These are phyloP conservation scores for Peromyscus maniculatus DNA, from an alignment of 2,113 vertebrate species.

Conservation along the genomic window DNA sequence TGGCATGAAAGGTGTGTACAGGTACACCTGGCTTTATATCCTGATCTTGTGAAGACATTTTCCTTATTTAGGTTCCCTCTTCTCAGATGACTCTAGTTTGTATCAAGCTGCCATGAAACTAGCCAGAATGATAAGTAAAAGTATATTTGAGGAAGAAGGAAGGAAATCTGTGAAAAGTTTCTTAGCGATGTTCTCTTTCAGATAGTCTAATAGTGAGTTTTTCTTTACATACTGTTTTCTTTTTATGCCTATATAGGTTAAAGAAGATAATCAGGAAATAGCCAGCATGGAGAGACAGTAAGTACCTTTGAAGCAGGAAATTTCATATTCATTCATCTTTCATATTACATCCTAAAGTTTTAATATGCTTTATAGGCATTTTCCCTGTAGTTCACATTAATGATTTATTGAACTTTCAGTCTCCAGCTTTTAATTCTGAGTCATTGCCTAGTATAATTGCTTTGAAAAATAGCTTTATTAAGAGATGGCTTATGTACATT, in stretches of 20 bases:
- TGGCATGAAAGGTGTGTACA: neutral
- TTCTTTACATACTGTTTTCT: constrained; percentile 2
- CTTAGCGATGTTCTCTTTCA: constrained; percentile 43
- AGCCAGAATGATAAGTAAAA: neutral
- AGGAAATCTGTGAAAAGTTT: neutral
- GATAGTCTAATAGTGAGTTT: neutral
- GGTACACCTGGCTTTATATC: neutral
- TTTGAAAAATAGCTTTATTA: constrained; percentile 24
- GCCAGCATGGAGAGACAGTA: constrained; percentile 98
- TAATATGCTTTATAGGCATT: neutral
- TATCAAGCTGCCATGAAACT: neutral
- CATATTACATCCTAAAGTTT: constrained; percentile 26
- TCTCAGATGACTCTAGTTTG: neutral
- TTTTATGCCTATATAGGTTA: constrained; percentile 90
- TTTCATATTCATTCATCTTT: constrained; percentile 13
- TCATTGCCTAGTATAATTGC: neutral
- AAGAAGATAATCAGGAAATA: constrained; percentile 97
- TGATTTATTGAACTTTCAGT: constrained; percentile 33
- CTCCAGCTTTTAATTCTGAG: constrained; percentile 48
- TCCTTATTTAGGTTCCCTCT: neutral
- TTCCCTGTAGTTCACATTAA: neutral
- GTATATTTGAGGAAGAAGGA: neutral
- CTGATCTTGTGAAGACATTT: neutral
- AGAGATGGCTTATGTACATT: neutral
- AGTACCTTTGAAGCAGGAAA: constrained; percentile 77